Evolutionary conservation across 2,888 invertebrate species (phyloP).

Genomic region (Sceliomorpha sp.): DNA sequence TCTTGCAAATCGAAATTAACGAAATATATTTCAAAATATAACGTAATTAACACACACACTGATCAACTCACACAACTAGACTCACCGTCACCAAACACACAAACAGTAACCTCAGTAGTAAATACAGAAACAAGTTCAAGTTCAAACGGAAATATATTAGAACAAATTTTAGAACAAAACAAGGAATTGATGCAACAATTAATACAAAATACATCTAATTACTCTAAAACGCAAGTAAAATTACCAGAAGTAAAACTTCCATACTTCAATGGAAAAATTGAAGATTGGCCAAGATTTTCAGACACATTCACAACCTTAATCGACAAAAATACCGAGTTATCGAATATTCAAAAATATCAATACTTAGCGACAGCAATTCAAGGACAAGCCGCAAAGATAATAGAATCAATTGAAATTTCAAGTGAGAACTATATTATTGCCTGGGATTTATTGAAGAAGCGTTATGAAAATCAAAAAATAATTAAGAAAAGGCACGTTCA

Average conservation of each 20-base stretch:
- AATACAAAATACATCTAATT: background rate
- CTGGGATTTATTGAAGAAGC: slow-evolving; percentile 40
- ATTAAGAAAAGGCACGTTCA: slow-evolving; percentile 53
- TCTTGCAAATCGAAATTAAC: background rate
- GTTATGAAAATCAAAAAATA: slow-evolving; percentile 46
- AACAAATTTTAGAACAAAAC: background rate
- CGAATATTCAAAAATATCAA: slow-evolving; percentile 18
- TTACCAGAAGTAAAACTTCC: slow-evolving; percentile 16
- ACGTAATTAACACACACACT: too few species aligned
- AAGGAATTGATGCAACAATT: slow-evolving; percentile 1
- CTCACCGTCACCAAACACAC: too few species aligned
- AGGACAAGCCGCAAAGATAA: slow-evolving; percentile 2
- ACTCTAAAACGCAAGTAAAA: slow-evolving; percentile 2
- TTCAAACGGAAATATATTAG: slow-evolving; percentile 1
- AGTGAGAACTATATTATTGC: slow-evolving; percentile 45
- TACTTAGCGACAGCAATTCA: slow-evolving; percentile 11
- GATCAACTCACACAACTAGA: too few species aligned
- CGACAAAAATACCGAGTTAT: slow-evolving; percentile 5
- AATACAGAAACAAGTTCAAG: too few species aligned
- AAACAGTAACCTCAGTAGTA: too few species aligned
- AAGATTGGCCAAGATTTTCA: slow-evolving; percentile 17
- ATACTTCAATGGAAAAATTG: slow-evolving; percentile 13
- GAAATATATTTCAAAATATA: background rate
- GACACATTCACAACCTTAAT: slow-evolving; percentile 11
- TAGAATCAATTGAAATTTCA: slow-evolving; percentile 46